Conservation (phyloP, 2,113 vertebrate species). For the Alaudala cheleensis region DNA sequence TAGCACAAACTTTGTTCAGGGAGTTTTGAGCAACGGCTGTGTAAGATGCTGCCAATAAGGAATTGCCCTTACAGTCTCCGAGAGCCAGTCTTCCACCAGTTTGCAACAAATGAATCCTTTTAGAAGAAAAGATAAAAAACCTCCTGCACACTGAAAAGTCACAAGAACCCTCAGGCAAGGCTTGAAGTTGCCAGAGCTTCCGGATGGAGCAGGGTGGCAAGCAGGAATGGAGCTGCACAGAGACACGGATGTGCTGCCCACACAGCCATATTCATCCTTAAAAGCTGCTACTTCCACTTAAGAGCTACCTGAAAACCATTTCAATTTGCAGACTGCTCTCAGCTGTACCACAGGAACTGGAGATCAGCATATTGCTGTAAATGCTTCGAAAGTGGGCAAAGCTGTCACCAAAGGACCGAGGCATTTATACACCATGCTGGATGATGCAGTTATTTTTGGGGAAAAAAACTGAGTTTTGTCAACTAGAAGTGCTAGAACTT, state of each 20-base stretch:
- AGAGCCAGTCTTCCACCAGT: neutral
- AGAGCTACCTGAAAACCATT: neutral
- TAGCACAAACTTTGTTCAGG: neutral
- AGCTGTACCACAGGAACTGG: neutral
- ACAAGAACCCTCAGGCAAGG: neutral
- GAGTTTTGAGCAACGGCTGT: neutral
- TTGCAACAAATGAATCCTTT: neutral
- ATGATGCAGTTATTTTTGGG: neutral
- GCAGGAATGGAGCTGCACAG: neutral
- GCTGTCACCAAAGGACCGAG: neutral
- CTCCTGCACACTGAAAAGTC: neutral
- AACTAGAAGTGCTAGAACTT: neutral
- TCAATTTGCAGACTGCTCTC: neutral
- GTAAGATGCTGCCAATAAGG: neutral
- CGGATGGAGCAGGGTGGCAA: fast-evolving
- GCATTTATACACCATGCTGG: neutral
- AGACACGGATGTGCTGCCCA: neutral
- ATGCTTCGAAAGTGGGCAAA: neutral
- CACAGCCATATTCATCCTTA: neutral
- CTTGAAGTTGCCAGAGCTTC: neutral
- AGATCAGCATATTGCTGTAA: neutral
- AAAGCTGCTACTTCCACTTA: neutral
- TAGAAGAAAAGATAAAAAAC: neutral
- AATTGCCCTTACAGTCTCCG: neutral
- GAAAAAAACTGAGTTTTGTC: neutral